These are phyloP conservation scores for Rhinichthys klamathensis DNA, from an alignment of 2,113 vertebrate species.

Conservation along the genomic window DNA sequence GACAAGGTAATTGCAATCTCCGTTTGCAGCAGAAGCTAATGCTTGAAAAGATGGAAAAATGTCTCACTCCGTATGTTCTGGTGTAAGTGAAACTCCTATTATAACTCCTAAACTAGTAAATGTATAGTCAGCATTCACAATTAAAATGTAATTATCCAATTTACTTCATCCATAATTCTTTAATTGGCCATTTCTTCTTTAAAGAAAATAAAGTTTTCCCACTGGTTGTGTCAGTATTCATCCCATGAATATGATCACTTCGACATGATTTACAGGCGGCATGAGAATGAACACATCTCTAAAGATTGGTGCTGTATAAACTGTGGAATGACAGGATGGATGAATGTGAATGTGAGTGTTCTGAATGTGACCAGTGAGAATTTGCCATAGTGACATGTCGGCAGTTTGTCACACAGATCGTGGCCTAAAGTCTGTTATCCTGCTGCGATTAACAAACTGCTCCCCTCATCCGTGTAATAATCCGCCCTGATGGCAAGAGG, in stretches of 20 bases:
- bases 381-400: constrained; percentile 35
- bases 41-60: background rate
- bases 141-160: background rate
- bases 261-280: background rate
- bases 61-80: background rate
- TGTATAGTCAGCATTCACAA: background rate
- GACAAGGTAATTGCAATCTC: background rate
- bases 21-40: background rate
- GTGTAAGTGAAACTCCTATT: background rate
- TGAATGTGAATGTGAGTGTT: constrained; percentile 28
- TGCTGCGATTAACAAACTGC: constrained; percentile 29
- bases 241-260: background rate
- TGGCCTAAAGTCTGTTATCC: constrained; percentile 1
- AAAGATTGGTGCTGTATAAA: constrained; percentile 21
- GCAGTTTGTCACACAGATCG: constrained; percentile 29
- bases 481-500: constrained; percentile 16
- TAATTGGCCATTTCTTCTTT: background rate
- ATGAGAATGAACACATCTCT: background rate
- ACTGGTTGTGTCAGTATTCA: background rate
- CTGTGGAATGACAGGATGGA: constrained; percentile 34
- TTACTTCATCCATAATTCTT: background rate
- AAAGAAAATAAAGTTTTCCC: background rate
- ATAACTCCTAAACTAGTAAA: background rate
- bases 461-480: constrained; percentile 19
- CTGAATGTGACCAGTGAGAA: constrained; percentile 39